Conservation (phyloP, 2,113 vertebrate genomes). For the Pyxicephalus adspersus region DNA sequence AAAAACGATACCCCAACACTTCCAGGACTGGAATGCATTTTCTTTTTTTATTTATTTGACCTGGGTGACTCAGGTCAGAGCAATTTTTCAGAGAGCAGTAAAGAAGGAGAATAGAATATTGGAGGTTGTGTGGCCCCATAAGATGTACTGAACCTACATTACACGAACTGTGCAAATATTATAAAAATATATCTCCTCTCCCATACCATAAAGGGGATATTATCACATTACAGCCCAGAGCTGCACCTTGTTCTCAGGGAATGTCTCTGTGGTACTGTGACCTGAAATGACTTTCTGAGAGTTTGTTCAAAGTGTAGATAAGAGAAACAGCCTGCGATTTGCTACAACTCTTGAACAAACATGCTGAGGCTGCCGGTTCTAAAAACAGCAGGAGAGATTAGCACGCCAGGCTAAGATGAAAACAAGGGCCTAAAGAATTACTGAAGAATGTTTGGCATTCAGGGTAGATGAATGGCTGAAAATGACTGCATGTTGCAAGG, state of each 20-base stretch:
- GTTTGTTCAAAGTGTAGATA: constrained; percentile 16
- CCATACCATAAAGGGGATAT: no score
- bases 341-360: constrained; percentile 56
- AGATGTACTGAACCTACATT: no score
- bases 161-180: no score
- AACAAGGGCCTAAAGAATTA: constrained; percentile 5
- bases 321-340: constrained; percentile 12
- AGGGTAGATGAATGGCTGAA: neutral
- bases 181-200: no score
- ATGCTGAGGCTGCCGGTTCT: constrained; percentile 2
- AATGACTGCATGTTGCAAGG: no score
- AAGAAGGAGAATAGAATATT: no score
- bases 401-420: neutral
- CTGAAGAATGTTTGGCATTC: constrained; percentile 10
- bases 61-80: no score
- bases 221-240: neutral
- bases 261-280: neutral
- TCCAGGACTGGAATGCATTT: no score
- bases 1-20: no score
- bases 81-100: no score
- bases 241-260: neutral
- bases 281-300: constrained; percentile 23
- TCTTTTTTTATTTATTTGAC: no score
- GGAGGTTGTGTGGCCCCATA: no score
- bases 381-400: constrained; percentile 11